These are phyloP conservation scores for Spilosoma lubricipeda DNA, from an alignment of 2,888 invertebrate species.

Conservation along the genomic window DNA sequence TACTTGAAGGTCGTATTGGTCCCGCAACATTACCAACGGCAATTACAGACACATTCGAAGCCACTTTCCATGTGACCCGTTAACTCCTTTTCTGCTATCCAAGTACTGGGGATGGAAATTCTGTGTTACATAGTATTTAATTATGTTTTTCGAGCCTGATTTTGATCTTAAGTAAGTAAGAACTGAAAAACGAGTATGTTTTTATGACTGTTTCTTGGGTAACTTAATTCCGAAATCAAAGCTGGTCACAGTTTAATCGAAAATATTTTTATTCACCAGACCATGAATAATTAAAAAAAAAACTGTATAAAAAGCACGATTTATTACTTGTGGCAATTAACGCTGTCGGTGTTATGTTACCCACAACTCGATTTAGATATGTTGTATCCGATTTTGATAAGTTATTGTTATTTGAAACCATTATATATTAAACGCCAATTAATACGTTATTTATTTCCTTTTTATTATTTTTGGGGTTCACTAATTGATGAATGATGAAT, in stretches of 20 bases:
- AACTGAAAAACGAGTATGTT: background rate
- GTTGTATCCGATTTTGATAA: background rate
- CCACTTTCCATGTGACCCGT: background rate
- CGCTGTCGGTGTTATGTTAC: background rate
- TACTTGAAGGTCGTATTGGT: too few relatives aligned
- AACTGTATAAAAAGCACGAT: conserved; percentile 18
- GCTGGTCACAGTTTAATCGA: conserved; percentile 22
- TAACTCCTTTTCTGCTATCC: background rate
- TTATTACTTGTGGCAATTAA: conserved; percentile 1
- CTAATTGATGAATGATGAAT: background rate
- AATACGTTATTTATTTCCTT: background rate
- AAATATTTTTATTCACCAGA: conserved; percentile 21
- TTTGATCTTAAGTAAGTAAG: background rate
- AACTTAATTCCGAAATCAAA: background rate
- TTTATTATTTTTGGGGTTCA: background rate
- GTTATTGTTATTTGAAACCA: background rate
- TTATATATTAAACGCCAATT: background rate
- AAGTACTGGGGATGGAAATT: background rate
- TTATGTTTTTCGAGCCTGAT: background rate
- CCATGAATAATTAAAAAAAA: background rate
- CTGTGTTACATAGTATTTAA: background rate
- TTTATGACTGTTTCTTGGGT: background rate
- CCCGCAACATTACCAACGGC: too few relatives aligned
- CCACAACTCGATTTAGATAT: background rate
- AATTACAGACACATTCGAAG: background rate